Percentiles rank a stretch among this genome's conserved stretches.
These are phyloP conservation scores for Chymomyza amoena DNA, from an alignment of 2,888 invertebrate species.

Conservation along the genomic window DNA sequence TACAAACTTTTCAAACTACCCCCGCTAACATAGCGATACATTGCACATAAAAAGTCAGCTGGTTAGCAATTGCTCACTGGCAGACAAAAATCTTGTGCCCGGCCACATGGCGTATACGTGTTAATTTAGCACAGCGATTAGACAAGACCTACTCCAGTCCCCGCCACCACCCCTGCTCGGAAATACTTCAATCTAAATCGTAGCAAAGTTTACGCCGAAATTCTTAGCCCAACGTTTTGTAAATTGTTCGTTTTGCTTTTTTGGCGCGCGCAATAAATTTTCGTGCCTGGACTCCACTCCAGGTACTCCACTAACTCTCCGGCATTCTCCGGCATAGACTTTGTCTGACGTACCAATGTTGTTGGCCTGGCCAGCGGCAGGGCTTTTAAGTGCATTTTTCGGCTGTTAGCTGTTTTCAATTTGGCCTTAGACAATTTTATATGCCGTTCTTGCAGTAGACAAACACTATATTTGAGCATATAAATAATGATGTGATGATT, in stretches of 20 bases:
- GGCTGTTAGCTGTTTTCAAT: constrained; percentile 56
- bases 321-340: background rate
- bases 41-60: background rate
- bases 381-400: constrained; percentile 57
- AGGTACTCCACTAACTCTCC: too few relatives aligned
- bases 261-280: constrained; percentile 52
- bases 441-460: constrained; percentile 31
- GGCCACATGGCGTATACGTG: constrained; percentile 66
- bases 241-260: constrained; percentile 63
- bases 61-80: constrained; percentile 33
- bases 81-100: constrained; percentile 49
- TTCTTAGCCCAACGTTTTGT: constrained; percentile 30
- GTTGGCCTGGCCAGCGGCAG: background rate
- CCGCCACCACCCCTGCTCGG: background rate
- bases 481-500: constrained; percentile 70
- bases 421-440: constrained; percentile 46
- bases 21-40: background rate
- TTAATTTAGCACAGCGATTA: constrained; percentile 64
- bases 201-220: constrained; percentile 3
- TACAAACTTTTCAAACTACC: background rate
- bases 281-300: constrained; percentile 32
- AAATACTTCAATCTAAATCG: background rate
- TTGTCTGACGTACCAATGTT: background rate
- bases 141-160: constrained; percentile 32
- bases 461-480: constrained; percentile 61